A percentile compares a stretch with the other conserved stretches of the same genome.
Conservation (phyloP, 2,797 vertebrate genomes). For the Channallabes apus region DNA sequence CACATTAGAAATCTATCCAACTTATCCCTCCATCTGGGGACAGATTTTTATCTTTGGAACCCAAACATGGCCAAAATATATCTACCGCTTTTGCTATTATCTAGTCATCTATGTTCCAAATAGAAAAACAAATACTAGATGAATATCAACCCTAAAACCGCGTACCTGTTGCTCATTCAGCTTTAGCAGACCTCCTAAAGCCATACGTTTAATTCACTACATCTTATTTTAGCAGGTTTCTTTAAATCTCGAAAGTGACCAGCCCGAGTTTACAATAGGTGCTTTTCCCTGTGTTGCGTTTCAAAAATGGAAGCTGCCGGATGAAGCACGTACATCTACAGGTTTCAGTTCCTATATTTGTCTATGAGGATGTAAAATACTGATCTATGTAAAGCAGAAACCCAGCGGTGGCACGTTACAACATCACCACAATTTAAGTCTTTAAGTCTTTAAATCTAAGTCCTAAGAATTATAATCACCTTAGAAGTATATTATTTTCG, state of each 20-base stretch:
- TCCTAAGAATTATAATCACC: neutral
- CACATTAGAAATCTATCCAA: neutral
- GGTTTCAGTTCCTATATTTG: constrained; percentile 29
- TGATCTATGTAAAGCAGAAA: neutral
- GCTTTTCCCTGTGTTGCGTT: neutral
- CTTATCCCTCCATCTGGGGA: neutral
- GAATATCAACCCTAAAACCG: neutral
- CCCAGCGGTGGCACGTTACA: neutral
- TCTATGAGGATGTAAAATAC: neutral
- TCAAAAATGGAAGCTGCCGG: neutral
- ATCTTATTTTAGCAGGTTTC: neutral
- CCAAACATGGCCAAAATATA: neutral
- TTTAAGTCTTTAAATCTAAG: no score
- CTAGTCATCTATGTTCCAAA: neutral
- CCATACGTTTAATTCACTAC: neutral
- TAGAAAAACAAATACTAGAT: neutral
- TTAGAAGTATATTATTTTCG: neutral
- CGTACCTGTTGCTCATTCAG: no score
- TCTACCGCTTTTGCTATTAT: no score
- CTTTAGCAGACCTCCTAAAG: neutral
- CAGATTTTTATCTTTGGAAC: neutral
- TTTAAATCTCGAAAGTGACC: neutral
- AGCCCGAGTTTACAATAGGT: constrained; percentile 1
- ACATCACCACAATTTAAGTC: neutral
- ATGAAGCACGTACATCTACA: constrained; percentile 3